Percentiles rank a stretch among this genome's conserved stretches.
Evolutionary conservation across 2,888 invertebrate genomes (phyloP).

Genomic region (Trichopria drosophilae): DNA sequence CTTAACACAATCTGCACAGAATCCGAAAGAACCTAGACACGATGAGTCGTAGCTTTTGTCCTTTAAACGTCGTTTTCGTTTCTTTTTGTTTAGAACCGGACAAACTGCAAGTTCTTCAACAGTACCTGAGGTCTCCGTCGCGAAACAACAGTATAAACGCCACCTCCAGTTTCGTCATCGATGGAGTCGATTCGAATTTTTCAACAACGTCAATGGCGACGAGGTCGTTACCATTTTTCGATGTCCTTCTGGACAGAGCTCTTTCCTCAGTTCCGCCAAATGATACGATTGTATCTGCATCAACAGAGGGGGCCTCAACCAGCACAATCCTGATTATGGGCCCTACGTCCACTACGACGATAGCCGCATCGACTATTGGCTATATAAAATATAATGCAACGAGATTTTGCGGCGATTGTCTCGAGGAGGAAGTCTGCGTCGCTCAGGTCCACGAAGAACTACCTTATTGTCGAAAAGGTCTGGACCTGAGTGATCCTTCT

Average conservation of each 20-base stretch:
- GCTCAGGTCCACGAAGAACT: conserved; percentile 65
- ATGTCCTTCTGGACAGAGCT: conserved; percentile 14
- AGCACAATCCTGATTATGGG: no score
- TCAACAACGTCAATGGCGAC: conserved; percentile 28
- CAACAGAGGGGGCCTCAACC: no score
- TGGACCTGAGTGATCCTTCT: conserved; percentile 65
- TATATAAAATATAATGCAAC: conserved; percentile 40
- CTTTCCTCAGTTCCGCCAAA: no score
- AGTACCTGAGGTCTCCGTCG: conserved; percentile 51
- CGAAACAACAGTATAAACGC: no score
- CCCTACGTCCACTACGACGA: no score
- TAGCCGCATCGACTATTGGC: no score
- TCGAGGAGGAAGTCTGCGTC: conserved; percentile 64
- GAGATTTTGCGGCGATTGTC: conserved; percentile 53
- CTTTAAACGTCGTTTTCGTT: not conserved
- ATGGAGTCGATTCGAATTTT: conserved; percentile 23
- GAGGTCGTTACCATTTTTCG: conserved; percentile 7
- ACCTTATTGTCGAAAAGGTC: conserved; percentile 62
- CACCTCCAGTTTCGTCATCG: no score
- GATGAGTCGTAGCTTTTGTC: no score
- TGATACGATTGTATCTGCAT: no score
- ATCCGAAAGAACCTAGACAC: no score
- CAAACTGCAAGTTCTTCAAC: conserved; percentile 54
- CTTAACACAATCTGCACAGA: no score
- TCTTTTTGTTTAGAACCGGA: conserved; percentile 49